Evolutionary conservation across 2,888 invertebrate species (phyloP).

Genomic region (Argyresthia albistria): DNA sequence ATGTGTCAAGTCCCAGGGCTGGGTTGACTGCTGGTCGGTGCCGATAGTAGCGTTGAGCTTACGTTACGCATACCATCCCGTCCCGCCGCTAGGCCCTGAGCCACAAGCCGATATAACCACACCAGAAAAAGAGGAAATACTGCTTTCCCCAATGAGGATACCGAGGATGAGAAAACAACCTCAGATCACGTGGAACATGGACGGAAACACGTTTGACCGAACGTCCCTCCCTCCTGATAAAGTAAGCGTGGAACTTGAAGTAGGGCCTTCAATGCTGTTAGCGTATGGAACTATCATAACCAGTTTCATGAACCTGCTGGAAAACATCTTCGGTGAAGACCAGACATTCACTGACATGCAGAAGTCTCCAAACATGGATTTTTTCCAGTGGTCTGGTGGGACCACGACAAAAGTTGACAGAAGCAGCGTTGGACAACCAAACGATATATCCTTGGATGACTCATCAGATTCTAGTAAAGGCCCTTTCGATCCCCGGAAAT

Average conservation of each 20-base stretch:
- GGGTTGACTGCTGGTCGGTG: conserved; percentile 98
- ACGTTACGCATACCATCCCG: conserved; percentile 92
- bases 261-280: conserved; percentile 92
- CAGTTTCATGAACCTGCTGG: conserved; percentile 91
- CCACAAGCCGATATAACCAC: conserved; percentile 95
- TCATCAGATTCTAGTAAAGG: conserved; percentile 70
- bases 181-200: conserved; percentile 76
- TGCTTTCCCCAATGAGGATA: conserved; percentile 93
- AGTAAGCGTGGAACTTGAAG: conserved; percentile 93
- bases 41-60: conserved; percentile 95
- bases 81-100: conserved; percentile 88
- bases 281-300: conserved; percentile 93
- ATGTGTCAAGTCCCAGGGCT: conserved; percentile 80
- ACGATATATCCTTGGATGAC: conserved; percentile 77
- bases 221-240: conserved; percentile 88
- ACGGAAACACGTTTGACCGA: conserved; percentile 89
- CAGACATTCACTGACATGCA: conserved; percentile 96
- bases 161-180: conserved; percentile 83
- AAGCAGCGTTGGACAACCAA: conserved; percentile 53
- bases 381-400: conserved; percentile 51
- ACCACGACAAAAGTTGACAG: conserved; percentile 46
- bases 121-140: conserved; percentile 94
- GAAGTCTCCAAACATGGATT: conserved; percentile 65
- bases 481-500: conserved; percentile 88
- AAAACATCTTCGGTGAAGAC: conserved; percentile 98